Evolutionary conservation across 2,113 vertebrate species (phyloP).

Genomic region (Daboia siamensis): DNA sequence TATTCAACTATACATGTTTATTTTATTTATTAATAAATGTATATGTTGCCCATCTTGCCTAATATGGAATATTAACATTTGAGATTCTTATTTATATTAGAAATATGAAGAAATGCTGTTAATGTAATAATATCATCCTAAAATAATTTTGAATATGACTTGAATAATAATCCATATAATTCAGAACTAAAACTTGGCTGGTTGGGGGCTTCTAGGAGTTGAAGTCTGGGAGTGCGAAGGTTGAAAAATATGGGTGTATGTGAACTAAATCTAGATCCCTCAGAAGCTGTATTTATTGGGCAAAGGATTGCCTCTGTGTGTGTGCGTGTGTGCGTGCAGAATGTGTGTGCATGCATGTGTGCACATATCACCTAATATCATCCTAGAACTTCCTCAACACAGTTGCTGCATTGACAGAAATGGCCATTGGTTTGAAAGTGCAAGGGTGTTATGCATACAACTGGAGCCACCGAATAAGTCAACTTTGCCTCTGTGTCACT

Average conservation of each 20-base stretch:
- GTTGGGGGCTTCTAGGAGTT: not conserved
- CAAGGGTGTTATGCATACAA: constrained; percentile 43
- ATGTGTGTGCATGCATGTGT: not conserved
- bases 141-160: not conserved
- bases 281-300: not conserved
- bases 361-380: constrained; percentile 56
- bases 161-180: not conserved
- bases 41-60: not conserved
- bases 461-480: constrained; percentile 63
- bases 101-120: not conserved
- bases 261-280: not conserved
- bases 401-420: constrained; percentile 62
- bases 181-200: not conserved
- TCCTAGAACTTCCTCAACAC: constrained; percentile 61
- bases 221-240: not conserved
- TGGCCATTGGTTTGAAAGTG: constrained; percentile 63
- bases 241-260: not conserved
- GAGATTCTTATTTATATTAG: not conserved
- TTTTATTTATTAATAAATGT: not conserved
- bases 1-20: not conserved
- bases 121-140: not conserved
- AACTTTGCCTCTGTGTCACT: constrained; percentile 61
- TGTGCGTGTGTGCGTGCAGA: not conserved
- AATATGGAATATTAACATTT: not conserved
- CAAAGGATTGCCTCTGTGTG: not conserved